A percentile compares a stretch with the other conserved stretches of the same genome.
Evolutionary conservation across 2,797 vertebrate genomes (phyloP).

Genomic region (Ambastaia sidthimunki): DNA sequence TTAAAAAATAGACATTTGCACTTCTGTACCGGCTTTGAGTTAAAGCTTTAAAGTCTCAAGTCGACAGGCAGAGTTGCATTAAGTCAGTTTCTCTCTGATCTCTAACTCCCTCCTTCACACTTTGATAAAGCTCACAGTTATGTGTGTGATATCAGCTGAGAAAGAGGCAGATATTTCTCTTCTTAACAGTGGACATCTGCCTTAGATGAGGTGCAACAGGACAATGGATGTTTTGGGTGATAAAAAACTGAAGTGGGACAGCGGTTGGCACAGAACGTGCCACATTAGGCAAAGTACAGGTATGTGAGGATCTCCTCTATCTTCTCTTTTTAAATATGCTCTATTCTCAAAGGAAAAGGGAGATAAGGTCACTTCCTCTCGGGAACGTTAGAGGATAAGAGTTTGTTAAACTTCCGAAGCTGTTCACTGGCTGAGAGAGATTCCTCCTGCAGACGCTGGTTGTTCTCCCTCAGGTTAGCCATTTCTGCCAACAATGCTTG

Average conservation of each 20-base stretch:
- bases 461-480: conserved; percentile 88
- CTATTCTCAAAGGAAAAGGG: not conserved
- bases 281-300: conserved; percentile 25
- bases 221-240: conserved; percentile 15
- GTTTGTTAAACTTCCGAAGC: conserved; percentile 85
- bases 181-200: not conserved
- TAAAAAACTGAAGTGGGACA: conserved; percentile 19
- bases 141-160: not conserved
- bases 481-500: conserved; percentile 88
- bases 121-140: conserved; percentile 26
- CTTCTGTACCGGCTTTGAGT: conserved; percentile 61
- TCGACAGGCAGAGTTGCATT: conserved; percentile 43
- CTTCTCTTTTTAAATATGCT: not conserved
- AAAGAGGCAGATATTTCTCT: not conserved
- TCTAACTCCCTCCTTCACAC: not conserved
- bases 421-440: conserved; percentile 86
- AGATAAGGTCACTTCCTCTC: conserved; percentile 68
- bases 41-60: conserved; percentile 65
- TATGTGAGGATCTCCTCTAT: not conserved
- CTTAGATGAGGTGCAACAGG: not conserved
- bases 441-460: conserved; percentile 90
- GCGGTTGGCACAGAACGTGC: conserved; percentile 14
- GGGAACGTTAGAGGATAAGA: conserved; percentile 75
- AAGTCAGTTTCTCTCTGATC: not conserved
- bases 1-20: conserved; percentile 58